A percentile compares a stretch with the other conserved stretches of the same genome.
Evolutionary conservation across 2,113 vertebrate species (phyloP).

Genomic region (Bubo scandiacus): DNA sequence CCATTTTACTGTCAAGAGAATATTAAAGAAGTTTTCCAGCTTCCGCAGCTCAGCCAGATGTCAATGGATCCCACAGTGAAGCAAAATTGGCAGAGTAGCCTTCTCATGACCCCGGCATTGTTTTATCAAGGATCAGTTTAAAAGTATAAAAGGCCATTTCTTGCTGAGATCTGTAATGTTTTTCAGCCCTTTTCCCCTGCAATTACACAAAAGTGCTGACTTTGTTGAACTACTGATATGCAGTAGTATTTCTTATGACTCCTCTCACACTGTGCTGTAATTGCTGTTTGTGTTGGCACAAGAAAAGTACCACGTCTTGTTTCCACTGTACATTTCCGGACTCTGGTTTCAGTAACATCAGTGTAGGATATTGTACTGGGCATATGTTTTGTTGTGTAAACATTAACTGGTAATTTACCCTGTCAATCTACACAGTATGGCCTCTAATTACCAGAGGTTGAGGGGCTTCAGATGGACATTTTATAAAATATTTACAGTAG

Average conservation of each 20-base stretch:
- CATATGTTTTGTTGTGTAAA: slow-evolving; percentile 87
- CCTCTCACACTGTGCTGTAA: slow-evolving; percentile 84
- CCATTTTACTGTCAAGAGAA: slow-evolving; percentile 87
- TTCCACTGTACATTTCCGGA: slow-evolving; percentile 85
- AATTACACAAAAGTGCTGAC: slow-evolving; percentile 86
- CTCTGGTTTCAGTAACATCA: slow-evolving; percentile 83
- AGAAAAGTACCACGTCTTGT: slow-evolving; percentile 77
- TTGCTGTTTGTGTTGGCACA: slow-evolving; percentile 91
- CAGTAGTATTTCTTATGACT: slow-evolving; percentile 84
- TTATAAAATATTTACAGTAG: slow-evolving; percentile 70
- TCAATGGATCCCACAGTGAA: slow-evolving; percentile 83
- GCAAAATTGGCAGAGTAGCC: slow-evolving; percentile 84
- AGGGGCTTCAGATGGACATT: slow-evolving; percentile 68
- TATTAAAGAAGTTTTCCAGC: slow-evolving; percentile 93
- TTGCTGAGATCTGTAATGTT: slow-evolving; percentile 74
- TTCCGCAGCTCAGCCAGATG: slow-evolving; percentile 90
- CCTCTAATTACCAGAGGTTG: slow-evolving; percentile 69
- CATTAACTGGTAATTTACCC: slow-evolving; percentile 80
- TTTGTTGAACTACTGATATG: slow-evolving; percentile 79
- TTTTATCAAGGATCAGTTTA: slow-evolving; percentile 79
- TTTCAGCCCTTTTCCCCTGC: slow-evolving; percentile 73
- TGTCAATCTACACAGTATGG: slow-evolving; percentile 72
- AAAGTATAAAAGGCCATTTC: slow-evolving; percentile 72
- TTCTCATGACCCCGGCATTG: slow-evolving; percentile 79
- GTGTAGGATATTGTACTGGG: slow-evolving; percentile 83